These are phyloP conservation scores for Bombylius discolor DNA, from an alignment of 2,888 invertebrate species.

Conservation along the genomic window DNA sequence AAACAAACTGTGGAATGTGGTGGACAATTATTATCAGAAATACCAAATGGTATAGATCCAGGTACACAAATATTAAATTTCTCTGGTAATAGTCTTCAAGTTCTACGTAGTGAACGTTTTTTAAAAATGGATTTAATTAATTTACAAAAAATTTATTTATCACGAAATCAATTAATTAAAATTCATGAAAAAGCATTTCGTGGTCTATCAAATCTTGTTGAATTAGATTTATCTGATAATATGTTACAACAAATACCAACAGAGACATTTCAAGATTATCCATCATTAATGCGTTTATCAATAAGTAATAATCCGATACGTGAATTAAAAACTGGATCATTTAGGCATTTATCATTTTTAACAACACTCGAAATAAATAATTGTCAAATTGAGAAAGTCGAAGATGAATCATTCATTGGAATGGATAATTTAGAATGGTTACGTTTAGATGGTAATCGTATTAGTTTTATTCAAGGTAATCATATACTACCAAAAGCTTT, in stretches of 20 bases:
- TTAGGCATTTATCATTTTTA: conserved; percentile 60
- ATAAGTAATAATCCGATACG: conserved; percentile 73
- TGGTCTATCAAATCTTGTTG: conserved; percentile 75
- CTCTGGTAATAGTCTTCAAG: conserved; percentile 68
- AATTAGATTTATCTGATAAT: conserved; percentile 76
- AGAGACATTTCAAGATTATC: conserved; percentile 62
- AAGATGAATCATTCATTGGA: conserved; percentile 68
- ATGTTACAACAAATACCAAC: conserved; percentile 64
- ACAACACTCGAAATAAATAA: conserved; percentile 69
- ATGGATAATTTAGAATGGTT: conserved; percentile 73
- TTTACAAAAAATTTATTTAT: conserved; percentile 73
- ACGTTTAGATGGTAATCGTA: conserved; percentile 66
- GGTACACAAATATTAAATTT: conserved; percentile 82
- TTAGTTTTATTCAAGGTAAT: conserved; percentile 56
- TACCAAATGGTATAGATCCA: conserved; percentile 67
- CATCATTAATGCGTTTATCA: conserved; percentile 68
- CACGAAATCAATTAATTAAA: conserved; percentile 62
- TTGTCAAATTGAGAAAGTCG: conserved; percentile 64
- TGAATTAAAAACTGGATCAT: conserved; percentile 54
- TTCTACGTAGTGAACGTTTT: conserved; percentile 65
- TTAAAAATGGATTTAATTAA: conserved; percentile 66
- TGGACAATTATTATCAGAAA: conserved; percentile 57
- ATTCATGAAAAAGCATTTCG: conserved; percentile 71
- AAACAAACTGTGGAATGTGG: conserved; percentile 84
- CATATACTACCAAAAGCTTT: conserved; percentile 62